Conservation (phyloP, 2,888 invertebrate genomes). For the Melieria picta region DNA sequence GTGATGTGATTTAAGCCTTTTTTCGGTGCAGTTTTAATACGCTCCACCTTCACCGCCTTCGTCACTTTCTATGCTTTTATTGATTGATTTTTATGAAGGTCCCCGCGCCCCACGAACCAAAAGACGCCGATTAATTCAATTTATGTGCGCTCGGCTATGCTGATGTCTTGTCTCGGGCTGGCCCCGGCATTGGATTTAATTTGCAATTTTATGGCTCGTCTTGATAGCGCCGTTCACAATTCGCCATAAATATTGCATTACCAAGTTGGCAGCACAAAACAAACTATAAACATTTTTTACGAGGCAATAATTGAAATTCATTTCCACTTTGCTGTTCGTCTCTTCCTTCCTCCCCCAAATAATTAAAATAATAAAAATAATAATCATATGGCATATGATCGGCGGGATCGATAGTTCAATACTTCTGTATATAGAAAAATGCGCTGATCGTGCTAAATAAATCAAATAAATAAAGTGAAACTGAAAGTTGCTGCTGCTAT, state of each 20-base stretch:
- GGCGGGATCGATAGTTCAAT: too few relatives aligned
- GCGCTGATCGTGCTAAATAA: too few relatives aligned
- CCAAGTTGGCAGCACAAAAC: background rate
- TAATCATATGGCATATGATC: too few relatives aligned
- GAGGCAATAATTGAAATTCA: slow-evolving; percentile 11
- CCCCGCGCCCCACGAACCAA: background rate
- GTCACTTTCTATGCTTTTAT: slow-evolving; percentile 20
- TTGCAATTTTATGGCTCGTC: slow-evolving; percentile 18
- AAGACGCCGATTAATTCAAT: slow-evolving; percentile 18
- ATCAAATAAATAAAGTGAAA: too few relatives aligned
- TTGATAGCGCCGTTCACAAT: slow-evolving; percentile 20
- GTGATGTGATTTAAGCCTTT: slow-evolving; percentile 30
- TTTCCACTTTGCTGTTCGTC: background rate
- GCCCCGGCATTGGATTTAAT: slow-evolving; percentile 19
- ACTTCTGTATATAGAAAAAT: too few relatives aligned
- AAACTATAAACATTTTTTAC: background rate
- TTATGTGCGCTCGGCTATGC: background rate
- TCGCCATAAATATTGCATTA: slow-evolving; percentile 5
- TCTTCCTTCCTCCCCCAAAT: too few relatives aligned
- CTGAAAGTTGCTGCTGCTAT: too few relatives aligned
- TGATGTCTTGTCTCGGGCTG: background rate
- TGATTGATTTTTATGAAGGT: slow-evolving; percentile 40
- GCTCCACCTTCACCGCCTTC: background rate
- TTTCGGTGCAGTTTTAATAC: slow-evolving; percentile 17
- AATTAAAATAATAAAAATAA: too few relatives aligned